Conservation (phyloP, 2,888 invertebrate genomes). For the Criorhina ranunculi region DNA sequence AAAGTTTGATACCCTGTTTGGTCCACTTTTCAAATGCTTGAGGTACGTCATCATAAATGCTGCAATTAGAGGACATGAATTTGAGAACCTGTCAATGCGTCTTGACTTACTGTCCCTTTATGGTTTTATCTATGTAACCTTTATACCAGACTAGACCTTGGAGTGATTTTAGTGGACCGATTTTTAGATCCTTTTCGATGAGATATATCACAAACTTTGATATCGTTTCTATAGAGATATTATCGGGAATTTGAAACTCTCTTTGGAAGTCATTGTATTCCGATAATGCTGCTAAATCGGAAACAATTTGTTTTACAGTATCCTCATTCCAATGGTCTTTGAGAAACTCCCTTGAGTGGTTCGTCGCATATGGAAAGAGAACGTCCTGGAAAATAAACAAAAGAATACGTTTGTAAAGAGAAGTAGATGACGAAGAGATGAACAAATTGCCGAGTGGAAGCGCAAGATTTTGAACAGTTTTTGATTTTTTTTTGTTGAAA, state of each 20-base stretch:
- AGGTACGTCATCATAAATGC: conserved; percentile 94
- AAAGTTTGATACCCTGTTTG: conserved; percentile 88
- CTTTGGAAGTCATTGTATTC: conserved; percentile 78
- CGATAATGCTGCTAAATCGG: conserved; percentile 86
- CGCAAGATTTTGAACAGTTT: no score
- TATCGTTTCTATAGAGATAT: conserved; percentile 86
- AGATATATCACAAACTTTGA: conserved; percentile 91
- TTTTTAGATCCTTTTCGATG: conserved; percentile 92
- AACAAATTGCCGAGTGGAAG: no score
- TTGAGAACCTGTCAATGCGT: background rate
- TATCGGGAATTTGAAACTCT: conserved; percentile 83
- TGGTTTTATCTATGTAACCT: conserved; percentile 91
- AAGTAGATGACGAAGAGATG: no score
- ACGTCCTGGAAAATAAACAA: conserved; percentile 86
- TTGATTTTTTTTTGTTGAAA: no score
- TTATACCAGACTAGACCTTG: conserved; percentile 96
- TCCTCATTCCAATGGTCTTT: conserved; percentile 89
- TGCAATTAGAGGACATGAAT: conserved; percentile 81
- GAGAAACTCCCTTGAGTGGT: conserved; percentile 90
- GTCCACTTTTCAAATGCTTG: conserved; percentile 90
- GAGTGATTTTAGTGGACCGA: conserved; percentile 92
- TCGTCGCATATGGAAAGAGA: conserved; percentile 91
- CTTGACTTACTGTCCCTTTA: conserved; percentile 95
- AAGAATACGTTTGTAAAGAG: background rate
- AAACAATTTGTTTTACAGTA: conserved; percentile 88